Percentiles rank a stretch among this genome's conserved stretches.
These are phyloP conservation scores for Thalassoma bifasciatum DNA, from an alignment of 2,113 vertebrate species.

Conservation along the genomic window DNA sequence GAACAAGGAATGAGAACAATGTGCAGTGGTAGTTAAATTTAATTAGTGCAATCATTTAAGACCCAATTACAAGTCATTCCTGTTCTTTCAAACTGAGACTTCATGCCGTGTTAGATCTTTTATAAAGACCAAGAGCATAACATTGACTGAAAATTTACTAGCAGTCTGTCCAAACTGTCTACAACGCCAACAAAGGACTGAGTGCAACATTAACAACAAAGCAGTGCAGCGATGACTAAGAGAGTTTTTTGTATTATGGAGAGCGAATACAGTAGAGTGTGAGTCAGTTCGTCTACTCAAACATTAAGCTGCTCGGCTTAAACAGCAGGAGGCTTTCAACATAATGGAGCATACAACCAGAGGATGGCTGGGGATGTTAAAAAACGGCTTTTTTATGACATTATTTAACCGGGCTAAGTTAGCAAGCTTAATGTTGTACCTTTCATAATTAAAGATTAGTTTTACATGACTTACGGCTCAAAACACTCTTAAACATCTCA, in stretches of 20 bases:
- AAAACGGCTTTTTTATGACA: neutral
- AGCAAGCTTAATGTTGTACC: neutral
- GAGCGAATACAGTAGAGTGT: neutral
- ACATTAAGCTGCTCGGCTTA: slow-evolving; percentile 4
- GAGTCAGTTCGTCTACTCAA: neutral
- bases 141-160: slow-evolving; percentile 6
- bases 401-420: neutral
- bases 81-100: slow-evolving; percentile 16
- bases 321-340: neutral
- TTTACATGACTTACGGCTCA: too few relatives aligned
- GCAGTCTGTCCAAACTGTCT: slow-evolving; percentile 3
- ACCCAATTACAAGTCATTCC: slow-evolving; percentile 2
- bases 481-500: too few relatives aligned
- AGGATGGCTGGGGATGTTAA: slow-evolving; percentile 1
- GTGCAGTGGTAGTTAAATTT: slow-evolving; percentile 11
- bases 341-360: neutral
- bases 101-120: neutral
- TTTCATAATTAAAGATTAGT: too few relatives aligned
- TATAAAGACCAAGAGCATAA: slow-evolving; percentile 1
- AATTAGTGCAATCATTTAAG: slow-evolving; percentile 37
- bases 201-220: neutral
- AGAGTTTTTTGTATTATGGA: slow-evolving; percentile 23
- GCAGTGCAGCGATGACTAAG: slow-evolving; percentile 22
- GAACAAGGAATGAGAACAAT: neutral
- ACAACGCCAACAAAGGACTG: neutral